These are phyloP conservation scores for Encarsia formosa DNA, from an alignment of 2,888 invertebrate species.

Conservation along the genomic window DNA sequence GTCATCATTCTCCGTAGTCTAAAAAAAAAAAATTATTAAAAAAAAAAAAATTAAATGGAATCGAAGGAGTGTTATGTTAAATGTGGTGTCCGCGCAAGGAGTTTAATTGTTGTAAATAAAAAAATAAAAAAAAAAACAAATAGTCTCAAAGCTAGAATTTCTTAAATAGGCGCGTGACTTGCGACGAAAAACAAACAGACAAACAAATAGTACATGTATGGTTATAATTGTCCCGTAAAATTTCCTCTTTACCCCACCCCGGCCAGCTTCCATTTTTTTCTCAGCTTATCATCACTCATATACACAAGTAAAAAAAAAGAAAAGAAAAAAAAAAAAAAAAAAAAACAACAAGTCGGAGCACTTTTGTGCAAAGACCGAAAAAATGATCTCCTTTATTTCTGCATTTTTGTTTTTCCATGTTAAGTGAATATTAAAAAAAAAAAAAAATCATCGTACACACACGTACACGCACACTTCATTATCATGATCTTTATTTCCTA, in stretches of 20 bases:
- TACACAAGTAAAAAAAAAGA: background rate
- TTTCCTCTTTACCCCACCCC: conserved; percentile 13
- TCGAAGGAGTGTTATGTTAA: too few species aligned
- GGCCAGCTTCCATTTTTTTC: too few species aligned
- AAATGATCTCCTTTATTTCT: conserved; percentile 2
- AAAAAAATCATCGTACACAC: conserved; percentile 2
- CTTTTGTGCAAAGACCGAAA: conserved; percentile 3
- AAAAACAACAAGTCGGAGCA: too few species aligned
- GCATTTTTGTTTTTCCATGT: conserved; percentile 18
- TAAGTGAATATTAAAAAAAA: background rate
- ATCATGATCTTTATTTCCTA: conserved; percentile 3
- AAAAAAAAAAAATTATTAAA: too few species aligned
- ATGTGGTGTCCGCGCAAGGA: too few species aligned
- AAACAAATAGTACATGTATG: too few species aligned
- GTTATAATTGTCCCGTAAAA: conserved; percentile 20
- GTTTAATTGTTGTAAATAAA: conserved; percentile 1
- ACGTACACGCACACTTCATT: conserved; percentile 15
- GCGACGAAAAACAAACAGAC: conserved; percentile 4
- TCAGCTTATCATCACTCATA: too few species aligned
- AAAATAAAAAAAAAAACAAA: conserved; percentile 1
- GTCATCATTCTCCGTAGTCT: too few species aligned
- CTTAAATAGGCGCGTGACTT: conserved; percentile 20
- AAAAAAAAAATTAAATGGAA: too few species aligned
- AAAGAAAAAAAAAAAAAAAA: too few species aligned
- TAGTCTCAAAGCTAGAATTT: background rate